phyloP scores from a whole-genome alignment of 2,888 invertebrate genomes.

The Cremastinae sp. region DNA sequence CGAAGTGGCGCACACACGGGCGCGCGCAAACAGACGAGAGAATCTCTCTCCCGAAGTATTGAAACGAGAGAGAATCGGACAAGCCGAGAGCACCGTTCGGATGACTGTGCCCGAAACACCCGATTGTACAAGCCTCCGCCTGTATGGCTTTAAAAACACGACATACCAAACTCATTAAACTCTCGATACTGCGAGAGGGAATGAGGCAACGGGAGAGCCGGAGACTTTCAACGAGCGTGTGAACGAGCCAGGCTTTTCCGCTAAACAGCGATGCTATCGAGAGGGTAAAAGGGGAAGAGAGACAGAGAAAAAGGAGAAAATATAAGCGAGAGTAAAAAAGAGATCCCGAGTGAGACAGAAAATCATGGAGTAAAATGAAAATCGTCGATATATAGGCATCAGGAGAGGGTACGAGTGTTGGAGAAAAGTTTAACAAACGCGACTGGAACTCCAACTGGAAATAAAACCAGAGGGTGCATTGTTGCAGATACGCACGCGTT shows the following conservation, averaged over 20 bases:
- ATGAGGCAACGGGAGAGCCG: slow-evolving; percentile 12
- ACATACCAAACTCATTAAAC: slow-evolving; percentile 62
- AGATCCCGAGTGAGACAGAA: slow-evolving; percentile 30
- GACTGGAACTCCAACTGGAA: slow-evolving; percentile 27
- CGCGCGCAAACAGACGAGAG: not conserved
- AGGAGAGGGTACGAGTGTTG: not conserved
- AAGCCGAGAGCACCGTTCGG: slow-evolving; percentile 31
- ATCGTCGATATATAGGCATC: slow-evolving; percentile 35
- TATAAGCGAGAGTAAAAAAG: slow-evolving; percentile 7
- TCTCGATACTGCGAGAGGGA: slow-evolving; percentile 46
- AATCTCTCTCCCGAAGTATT: slow-evolving; percentile 11
- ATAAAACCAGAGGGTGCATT: slow-evolving; percentile 26
- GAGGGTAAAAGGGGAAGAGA: slow-evolving; percentile 7
- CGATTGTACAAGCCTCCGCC: slow-evolving; percentile 31
- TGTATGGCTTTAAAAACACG: slow-evolving; percentile 43
- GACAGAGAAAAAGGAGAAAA: slow-evolving; percentile 17
- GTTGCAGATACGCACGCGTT: slow-evolving; percentile 12
- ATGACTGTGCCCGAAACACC: slow-evolving; percentile 38
- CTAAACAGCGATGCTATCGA: slow-evolving; percentile 28
- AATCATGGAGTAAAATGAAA: slow-evolving; percentile 45
- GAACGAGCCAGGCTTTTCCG: slow-evolving; percentile 42
- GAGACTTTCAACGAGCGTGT: slow-evolving; percentile 40
- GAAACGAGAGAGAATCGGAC: slow-evolving; percentile 36
- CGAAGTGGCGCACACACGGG: not conserved
- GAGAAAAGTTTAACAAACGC: slow-evolving; percentile 41